Evolutionary conservation across 2,888 invertebrate genomes (phyloP), one percentile per base, ranked within the genome.

Genomic region (Luffia ferchaultella): DNA sequence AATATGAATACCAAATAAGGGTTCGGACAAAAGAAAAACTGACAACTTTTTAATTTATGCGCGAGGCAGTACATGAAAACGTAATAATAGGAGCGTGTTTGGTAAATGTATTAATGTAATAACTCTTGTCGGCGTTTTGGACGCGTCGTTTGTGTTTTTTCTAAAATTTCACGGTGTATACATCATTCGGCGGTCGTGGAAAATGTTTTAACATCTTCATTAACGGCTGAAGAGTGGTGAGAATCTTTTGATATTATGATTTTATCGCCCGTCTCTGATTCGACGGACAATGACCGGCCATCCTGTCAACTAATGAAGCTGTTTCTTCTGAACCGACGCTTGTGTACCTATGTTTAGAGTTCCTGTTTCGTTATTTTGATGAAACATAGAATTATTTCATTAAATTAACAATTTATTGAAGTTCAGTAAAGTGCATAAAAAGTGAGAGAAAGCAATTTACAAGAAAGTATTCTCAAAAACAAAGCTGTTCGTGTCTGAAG

Each of bases 1-100:
- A 82, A 82, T 78, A 83, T 83, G 82, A 83, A 82, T 82, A 83
- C 82, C 77, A 82, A 82, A 82, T 82, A 77, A 82, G 82, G 83
- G 82, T 75, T 73, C 71, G 75, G 69, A 80, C 79, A 82, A 83
- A 79, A 79, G 79, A 77, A 79, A 74, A 76, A 75, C 73, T 76
- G 79, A 72, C 79, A 78, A 70, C 71, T 69, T 75, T 80, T 83
- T 82, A 82, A 83, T 82, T 80, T 83, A 83, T 83, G 76, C 76
- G 64, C 64, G 68, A 76, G 68, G 70, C 75, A 82, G 80, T 83
- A 82, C 82, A 82, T 83, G 80, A 82, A 83, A 82, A 76, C 64
- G 73, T 82, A 79, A 82, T 82, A 82, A 83, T 79, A 74, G 78
- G 67, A 77, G 71, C 74, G 74, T 78, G 80, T 82, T 76, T 79